Base-by-base conservation (phyloP, 2,113 vertebrate species). In the Tachycineta bicolor region DNA sequence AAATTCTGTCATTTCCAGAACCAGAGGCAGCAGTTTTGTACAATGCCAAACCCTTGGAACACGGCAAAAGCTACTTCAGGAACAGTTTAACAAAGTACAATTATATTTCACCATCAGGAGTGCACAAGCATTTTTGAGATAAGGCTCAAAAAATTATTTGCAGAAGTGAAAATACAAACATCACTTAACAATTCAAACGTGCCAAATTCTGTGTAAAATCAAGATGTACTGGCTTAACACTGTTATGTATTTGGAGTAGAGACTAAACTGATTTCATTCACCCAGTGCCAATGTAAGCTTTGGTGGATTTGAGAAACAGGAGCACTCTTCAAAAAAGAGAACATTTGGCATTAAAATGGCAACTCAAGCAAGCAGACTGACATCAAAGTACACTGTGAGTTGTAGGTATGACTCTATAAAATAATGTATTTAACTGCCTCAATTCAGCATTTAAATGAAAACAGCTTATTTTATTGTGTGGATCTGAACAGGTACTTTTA, bases 191-290 rank as follows among this genome's bases (percentile, higher is more conserved):
- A 71, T n/a, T 49, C 23, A 78, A 52, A 56, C 2, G 20, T 46
- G 84, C 28, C 85, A 50, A 33, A 71, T 92, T 85, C 44, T 80
- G 56, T 62, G 76, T 46, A 80, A 73, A 26, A 83, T n/a, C 47
- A n/a, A 46, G 77, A 95, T 60, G 63, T 84, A 71, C 34, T 12
- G 46, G 44, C 64, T 93, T 77, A 89, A 83, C 60, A 31, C 3
- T 31, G n/a, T 6, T 6, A 68, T 19, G 2, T 63, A 56, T 56
- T 39, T 76, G 65, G 43, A 91, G 67, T 1, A 79, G 75, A 84
- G 60, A 68, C 80, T 49, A 29, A 87, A 89, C n/a, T 79, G 87
- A 53, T 78, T 94, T 92, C 53, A 89, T 82, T 92, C 89, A 92
- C 39, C 17, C 86, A 68, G 21, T 20, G 74, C 80, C 91, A 94